A percentile compares a stretch with the other conserved stretches of the same genome.
Conservation (phyloP, 2,888 invertebrate species). For the Timema cristinae region DNA sequence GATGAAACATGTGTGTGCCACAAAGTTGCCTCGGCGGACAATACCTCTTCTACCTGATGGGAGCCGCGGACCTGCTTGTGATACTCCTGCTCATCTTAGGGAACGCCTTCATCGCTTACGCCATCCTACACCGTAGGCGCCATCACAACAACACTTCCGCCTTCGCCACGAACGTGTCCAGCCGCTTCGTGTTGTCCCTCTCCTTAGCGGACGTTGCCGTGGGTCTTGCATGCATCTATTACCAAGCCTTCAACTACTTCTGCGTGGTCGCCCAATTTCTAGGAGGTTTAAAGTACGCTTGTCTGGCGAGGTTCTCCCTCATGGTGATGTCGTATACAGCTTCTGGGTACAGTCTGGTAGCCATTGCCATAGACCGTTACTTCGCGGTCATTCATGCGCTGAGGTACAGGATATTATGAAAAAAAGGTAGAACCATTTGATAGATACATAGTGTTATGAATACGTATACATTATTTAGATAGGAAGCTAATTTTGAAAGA, state of each 20-base stretch:
- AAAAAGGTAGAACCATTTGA: conserved; percentile 17
- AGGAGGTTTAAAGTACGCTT: conserved; percentile 9
- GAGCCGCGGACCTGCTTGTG: conserved; percentile 9
- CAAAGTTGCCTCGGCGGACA: no score
- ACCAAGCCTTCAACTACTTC: conserved; percentile 26
- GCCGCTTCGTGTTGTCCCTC: conserved; percentile 26
- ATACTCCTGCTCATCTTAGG: conserved; percentile 13
- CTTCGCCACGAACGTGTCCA: background rate
- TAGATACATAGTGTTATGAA: no score
- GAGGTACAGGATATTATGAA: conserved; percentile 29
- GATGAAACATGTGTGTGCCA: no score
- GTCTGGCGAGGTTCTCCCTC: conserved; percentile 23
- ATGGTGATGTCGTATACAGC: conserved; percentile 20
- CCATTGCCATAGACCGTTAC: conserved; percentile 28
- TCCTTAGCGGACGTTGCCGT: conserved; percentile 27
- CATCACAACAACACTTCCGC: background rate
- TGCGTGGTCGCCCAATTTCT: conserved; percentile 20
- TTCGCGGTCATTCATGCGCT: conserved; percentile 29
- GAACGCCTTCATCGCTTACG: conserved; percentile 22
- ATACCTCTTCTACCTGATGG: no score
- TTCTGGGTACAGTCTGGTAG: conserved; percentile 23
- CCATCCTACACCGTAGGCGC: conserved; percentile 14
- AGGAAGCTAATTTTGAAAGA: no score
- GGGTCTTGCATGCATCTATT: conserved; percentile 24
- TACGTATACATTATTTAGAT: no score